A percentile compares a stretch with the other conserved stretches of the same genome.
phyloP scores from a whole-genome alignment of 2,797 vertebrate species.

The Leptatherina wallacei region DNA sequence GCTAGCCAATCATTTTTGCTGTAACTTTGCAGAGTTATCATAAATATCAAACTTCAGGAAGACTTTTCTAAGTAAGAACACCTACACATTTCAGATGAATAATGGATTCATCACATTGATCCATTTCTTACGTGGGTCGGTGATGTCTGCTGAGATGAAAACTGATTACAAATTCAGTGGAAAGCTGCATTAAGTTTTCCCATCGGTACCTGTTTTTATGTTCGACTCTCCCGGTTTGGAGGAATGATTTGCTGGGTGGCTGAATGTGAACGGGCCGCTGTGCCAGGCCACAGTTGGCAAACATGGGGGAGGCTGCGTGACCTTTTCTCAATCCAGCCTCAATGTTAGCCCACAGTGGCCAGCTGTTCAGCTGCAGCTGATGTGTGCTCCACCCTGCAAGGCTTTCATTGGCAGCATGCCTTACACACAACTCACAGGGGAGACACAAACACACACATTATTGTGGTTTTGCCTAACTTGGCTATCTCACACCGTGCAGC shows the following conservation, averaged over 20 bases:
- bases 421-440: slow-evolving; percentile 44
- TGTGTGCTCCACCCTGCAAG: slow-evolving; percentile 75
- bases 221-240: slow-evolving; percentile 12
- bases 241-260: slow-evolving; percentile 26
- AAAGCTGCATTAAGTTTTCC: neutral
- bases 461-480: slow-evolving; percentile 56
- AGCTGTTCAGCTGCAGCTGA: slow-evolving; percentile 78
- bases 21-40: neutral
- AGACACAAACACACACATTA: slow-evolving; percentile 37
- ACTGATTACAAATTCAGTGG: neutral
- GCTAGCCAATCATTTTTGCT: neutral
- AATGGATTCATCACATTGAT: slow-evolving; percentile 4
- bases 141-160: neutral
- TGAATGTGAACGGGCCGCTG: slow-evolving; percentile 27
- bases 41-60: neutral
- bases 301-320: slow-evolving; percentile 52
- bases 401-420: slow-evolving; percentile 76
- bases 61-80: neutral
- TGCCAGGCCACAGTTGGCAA: slow-evolving; percentile 64
- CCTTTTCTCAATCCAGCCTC: slow-evolving; percentile 57
- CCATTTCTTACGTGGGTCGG: neutral
- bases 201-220: too few relatives aligned
- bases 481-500: slow-evolving; percentile 42
- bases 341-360: slow-evolving; percentile 61
- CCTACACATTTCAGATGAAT: neutral